These are phyloP conservation scores for Apostichopus japonicus DNA, from an alignment of 35 echinoderm and acorn worm species.

Conservation along the genomic window DNA sequence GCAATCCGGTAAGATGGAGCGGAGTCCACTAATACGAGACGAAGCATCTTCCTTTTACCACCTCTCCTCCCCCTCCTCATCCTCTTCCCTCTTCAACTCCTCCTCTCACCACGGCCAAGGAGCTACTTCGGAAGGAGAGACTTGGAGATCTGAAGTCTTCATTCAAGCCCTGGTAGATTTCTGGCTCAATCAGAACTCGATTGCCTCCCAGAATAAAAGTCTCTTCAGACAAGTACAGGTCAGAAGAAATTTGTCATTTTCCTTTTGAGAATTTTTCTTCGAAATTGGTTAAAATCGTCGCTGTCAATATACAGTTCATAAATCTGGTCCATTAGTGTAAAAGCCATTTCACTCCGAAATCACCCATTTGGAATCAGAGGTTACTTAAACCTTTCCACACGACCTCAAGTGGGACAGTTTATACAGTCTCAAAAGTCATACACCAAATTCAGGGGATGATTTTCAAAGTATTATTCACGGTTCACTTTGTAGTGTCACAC, in stretches of 20 bases:
- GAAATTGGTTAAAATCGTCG: too few relatives aligned
- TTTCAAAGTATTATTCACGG: too few relatives aligned
- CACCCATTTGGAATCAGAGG: too few relatives aligned
- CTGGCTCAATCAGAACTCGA: constrained; percentile 94
- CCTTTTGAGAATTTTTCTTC: not conserved
- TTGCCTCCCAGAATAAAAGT: constrained; percentile 61
- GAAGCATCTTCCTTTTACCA: constrained; percentile 19
- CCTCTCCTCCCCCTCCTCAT: not conserved
- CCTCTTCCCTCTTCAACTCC: not conserved
- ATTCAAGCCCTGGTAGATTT: constrained; percentile 85
- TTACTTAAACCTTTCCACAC: too few relatives aligned
- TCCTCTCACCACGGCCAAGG: constrained; percentile 24
- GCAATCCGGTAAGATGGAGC: constrained; percentile 32
- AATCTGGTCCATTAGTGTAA: too few relatives aligned
- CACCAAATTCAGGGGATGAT: too few relatives aligned
- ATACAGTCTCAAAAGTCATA: too few relatives aligned
- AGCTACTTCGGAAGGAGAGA: constrained; percentile 60
- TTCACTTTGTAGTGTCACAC: too few relatives aligned
- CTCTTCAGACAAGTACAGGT: constrained; percentile 87
- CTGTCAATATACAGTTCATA: too few relatives aligned
- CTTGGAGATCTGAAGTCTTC: constrained; percentile 87
- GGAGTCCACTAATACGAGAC: constrained; percentile 22
- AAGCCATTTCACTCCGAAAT: too few relatives aligned
- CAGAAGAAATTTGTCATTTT: not conserved
- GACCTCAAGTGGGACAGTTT: too few relatives aligned